These are phyloP conservation scores for Zaprionus capensis DNA, from an alignment of 1,140 invertebrate genomes.

Conservation along the genomic window DNA sequence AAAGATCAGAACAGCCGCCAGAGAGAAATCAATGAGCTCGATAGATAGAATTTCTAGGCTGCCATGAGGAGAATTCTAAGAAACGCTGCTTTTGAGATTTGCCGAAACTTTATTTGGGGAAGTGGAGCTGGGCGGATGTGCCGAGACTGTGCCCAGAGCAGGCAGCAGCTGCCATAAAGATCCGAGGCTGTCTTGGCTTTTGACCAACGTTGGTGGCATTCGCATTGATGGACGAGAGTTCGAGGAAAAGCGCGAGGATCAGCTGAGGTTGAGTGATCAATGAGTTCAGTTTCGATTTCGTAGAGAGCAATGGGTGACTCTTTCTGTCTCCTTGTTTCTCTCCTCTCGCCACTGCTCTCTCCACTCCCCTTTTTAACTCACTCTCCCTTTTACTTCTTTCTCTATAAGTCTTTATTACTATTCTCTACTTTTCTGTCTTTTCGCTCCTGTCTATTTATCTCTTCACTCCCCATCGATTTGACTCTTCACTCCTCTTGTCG, in stretches of 20 bases:
- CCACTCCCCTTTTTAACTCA: too few species aligned
- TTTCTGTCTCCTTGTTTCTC: background rate
- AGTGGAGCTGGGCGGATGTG: conserved; percentile 57
- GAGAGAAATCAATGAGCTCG: conserved; percentile 70
- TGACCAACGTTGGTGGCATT: conserved; percentile 68
- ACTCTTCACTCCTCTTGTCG: too few species aligned
- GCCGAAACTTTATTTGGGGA: conserved; percentile 51
- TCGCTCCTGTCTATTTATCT: too few species aligned
- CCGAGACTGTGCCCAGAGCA: conserved; percentile 6
- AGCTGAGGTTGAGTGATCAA: conserved; percentile 32
- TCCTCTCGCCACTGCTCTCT: background rate
- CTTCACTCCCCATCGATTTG: too few species aligned
- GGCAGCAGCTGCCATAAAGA: conserved; percentile 59
- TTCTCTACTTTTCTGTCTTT: too few species aligned
- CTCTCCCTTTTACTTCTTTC: too few species aligned
- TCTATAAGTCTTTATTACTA: too few species aligned
- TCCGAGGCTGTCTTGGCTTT: background rate
- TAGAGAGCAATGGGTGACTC: background rate
- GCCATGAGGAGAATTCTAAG: conserved; percentile 61
- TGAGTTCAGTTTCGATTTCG: conserved; percentile 2
- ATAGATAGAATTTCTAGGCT: conserved; percentile 81
- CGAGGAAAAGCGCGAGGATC: conserved; percentile 43
- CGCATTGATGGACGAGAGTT: conserved; percentile 37
- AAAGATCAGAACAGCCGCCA: conserved; percentile 74
- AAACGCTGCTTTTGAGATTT: conserved; percentile 76